Evolutionary conservation across 2,888 invertebrate species (phyloP), one percentile per base, ranked within the genome.

Genomic region (Platycheirus rosarum): DNA sequence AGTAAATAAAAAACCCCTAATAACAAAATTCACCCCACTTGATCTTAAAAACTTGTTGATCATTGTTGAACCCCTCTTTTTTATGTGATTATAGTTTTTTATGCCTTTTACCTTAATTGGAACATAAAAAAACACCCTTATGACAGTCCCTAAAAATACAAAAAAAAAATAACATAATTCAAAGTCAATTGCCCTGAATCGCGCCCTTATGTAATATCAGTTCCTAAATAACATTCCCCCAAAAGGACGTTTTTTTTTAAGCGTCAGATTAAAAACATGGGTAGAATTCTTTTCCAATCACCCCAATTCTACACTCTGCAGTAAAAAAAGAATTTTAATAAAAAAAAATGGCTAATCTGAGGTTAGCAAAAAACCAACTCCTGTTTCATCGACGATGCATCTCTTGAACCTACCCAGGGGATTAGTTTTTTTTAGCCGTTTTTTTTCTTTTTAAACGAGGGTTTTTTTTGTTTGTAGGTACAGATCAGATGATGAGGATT

Each of bases 321-420:
- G 14, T 69, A 26, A 46, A 37, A 18, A 23, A 53, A 14, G 40
- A 11, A 20, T 55, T 55, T 37, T 20, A 42, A 55, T n/a, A n/a
- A 71, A 65, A 78, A 84, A 84, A 84, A 84, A 69, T 65, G 73
- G 84, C 84, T 84, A 78, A 78, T 84, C 73, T 84, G 77, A 53
- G 84, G 73, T 73, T 70, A 42, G 70, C 57, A 60, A 62, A 66
- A 73, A 60, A 51, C 35, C 53, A 32, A 60, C 49, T 65, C 60
- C 53, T 70, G 20, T 63, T 51, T 62, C 66, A 70, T 70, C 60
- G 63, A 23, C 60, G 63, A 23, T 51, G 20, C 18, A 23, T 9
- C 13, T 55, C 3, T 11, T 14, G 46, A n/a, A 14, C 13, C 49
- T 55, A 62, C 63, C 74, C 57, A 18, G 26, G 51, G 60, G 48